Evolutionary conservation across 2,113 vertebrate genomes (phyloP), one percentile per base, ranked within the genome.

Genomic region (Xenotilapia caudafasciata): DNA sequence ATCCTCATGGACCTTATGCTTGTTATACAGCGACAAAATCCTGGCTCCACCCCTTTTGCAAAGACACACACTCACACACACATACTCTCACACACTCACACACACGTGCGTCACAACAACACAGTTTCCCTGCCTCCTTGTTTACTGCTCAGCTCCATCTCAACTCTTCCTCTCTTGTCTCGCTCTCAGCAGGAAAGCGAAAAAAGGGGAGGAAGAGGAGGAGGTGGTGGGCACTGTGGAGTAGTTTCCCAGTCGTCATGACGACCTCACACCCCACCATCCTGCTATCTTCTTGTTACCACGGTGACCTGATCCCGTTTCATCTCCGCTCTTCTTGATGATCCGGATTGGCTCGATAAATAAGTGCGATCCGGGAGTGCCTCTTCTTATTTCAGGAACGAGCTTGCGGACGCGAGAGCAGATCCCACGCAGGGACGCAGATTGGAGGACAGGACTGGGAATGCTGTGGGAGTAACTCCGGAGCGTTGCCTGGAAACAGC

Each of bases 161-260:
- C 84, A 85, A 84, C 83, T 91, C 87, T 85, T 87, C 62, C 86
- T 83, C 79, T 80, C 56, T 45, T 7, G 12, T 87, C 73, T 75
- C n/a, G 79, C 33, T 84, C 62, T 31, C 92, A 88, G 85, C 89
- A 80, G 86, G 93, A 70, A 80, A 75, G 21, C 6, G 11, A n/a
- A 86, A 80, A 68, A 86, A 14, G 79, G 5, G 70, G 58, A 40
- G 28, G 47, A 56, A 45, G 38, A 49, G 15, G 54, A 85, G 53
- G 54, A 35, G 17, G 60, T 19, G 60, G 73, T 65, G 79, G 23
- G 5, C 83, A 68, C 91, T 77, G 83, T 88, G 85, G 90, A 89
- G 89, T 94, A 89, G 92, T 82, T 93, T 89, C 91, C 85, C 79
- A 89, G 90, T 95, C 53, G 90, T 86, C 93, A 94, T 94, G 95